These are phyloP conservation scores for Leptinotarsa texana DNA, from an alignment of 1,140 invertebrate genomes.

Conservation along the genomic window DNA sequence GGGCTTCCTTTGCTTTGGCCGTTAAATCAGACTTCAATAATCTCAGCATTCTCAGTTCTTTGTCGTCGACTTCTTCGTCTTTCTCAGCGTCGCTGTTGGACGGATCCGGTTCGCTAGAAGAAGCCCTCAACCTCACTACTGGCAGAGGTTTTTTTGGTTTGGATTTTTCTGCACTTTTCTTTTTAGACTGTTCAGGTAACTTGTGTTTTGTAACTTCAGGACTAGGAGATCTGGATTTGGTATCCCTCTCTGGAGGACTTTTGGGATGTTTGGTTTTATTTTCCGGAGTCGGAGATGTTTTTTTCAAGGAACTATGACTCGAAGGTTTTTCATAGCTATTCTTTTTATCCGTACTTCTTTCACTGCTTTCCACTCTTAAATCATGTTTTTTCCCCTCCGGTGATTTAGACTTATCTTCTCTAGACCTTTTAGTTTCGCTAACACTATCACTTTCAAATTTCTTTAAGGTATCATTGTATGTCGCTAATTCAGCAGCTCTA, in stretches of 20 bases:
- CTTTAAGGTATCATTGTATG: neutral
- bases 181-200: slow-evolving; percentile 44
- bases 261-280: slow-evolving; percentile 15
- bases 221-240: neutral
- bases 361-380: slow-evolving; percentile 6
- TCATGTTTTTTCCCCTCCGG: neutral
- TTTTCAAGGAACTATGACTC: slow-evolving; percentile 14
- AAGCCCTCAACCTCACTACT: slow-evolving; percentile 65
- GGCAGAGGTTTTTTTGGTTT: slow-evolving; percentile 55
- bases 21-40: slow-evolving; percentile 66
- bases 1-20: slow-evolving; percentile 64
- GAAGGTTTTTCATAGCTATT: neutral
- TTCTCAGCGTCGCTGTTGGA: slow-evolving; percentile 58
- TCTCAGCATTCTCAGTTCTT: slow-evolving; percentile 66
- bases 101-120: slow-evolving; percentile 64
- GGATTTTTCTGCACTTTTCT: slow-evolving; percentile 35
- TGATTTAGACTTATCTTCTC: neutral
- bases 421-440: neutral
- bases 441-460: neutral
- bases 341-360: neutral
- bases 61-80: slow-evolving; percentile 57
- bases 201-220: slow-evolving; percentile 28
- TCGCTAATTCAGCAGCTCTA: neutral
- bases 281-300: neutral
- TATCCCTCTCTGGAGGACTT: slow-evolving; percentile 10